Evolutionary conservation across 2,113 vertebrate genomes (phyloP), one percentile per base, ranked within the genome.

Genomic region (Phyllostomus hastatus): DNA sequence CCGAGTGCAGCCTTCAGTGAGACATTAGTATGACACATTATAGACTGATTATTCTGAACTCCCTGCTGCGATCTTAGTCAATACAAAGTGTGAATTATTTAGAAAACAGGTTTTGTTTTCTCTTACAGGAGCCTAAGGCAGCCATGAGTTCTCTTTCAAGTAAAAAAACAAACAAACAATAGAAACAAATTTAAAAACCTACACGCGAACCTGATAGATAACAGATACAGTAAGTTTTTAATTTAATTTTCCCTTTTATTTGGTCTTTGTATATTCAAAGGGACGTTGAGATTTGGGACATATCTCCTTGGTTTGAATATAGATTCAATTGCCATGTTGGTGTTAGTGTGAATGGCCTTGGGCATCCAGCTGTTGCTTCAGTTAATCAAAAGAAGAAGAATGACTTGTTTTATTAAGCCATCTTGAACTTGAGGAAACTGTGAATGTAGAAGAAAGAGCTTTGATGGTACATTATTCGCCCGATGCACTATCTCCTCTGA

Each of bases 31-130:
- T 70, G 57, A 57, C 69, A 81, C 38, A 54, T 70, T 64, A 15
- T 59, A 11, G 64, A 79, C 54, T 87, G 89, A 93, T 96, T 88
- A 91, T 94, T 90, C 66, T 38, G 80, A 93, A 70, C 57, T 50
- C 43, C 69, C 73, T 94, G 54, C 95, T 79, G 54, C 94, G 93
- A 91, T 84, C 59, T 95, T 50, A 82, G 57, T 85, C 95, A 91
- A 89, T 69, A 81, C 14, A 26, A 76, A 69, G 52, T 33, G 59
- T 89, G 64, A 95, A 90, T 95, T 93, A 95, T 93, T 94, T 88
- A 94, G 57, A 46, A 94, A 90, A 75, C 28, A 88, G 10, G 11
- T 72, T 92, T 94, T 83, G 17, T 86, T 97, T 64, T 81, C 83
- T 76, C 31, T 88, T 72, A 46, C 11, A 91, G 54, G 35, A 93